Evolutionary conservation across 2,113 vertebrate species (phyloP).

Genomic region (Callopanchax toddi): DNA sequence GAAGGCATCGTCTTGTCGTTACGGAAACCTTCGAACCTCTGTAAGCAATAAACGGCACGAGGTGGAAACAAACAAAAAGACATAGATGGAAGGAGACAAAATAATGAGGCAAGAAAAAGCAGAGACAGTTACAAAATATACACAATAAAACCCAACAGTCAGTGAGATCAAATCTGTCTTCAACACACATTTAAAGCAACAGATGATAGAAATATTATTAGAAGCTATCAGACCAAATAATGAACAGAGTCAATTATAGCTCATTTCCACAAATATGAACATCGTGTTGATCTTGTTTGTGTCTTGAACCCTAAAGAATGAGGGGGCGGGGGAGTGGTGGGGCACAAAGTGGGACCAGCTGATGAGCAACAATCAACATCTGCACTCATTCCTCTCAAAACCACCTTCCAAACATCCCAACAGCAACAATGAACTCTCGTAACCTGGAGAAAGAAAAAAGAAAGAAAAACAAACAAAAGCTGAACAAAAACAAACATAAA

Average conservation of each 20-base stretch:
- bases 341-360: slow-evolving; percentile 51
- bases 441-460: slow-evolving; percentile 67
- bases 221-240: slow-evolving; percentile 11
- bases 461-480: slow-evolving; percentile 31
- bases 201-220: not conserved
- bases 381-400: slow-evolving; percentile 75
- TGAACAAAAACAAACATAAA: slow-evolving; percentile 31
- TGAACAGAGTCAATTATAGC: slow-evolving; percentile 36
- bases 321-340: slow-evolving; percentile 24
- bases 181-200: slow-evolving; percentile 7
- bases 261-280: slow-evolving; percentile 50
- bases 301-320: slow-evolving; percentile 36
- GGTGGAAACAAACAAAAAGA: not conserved
- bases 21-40: slow-evolving; percentile 95
- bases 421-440: slow-evolving; percentile 58
- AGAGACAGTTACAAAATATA: not conserved
- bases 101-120: slow-evolving; percentile 23
- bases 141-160: slow-evolving; percentile 11
- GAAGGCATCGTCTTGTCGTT: slow-evolving; percentile 93
- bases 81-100: slow-evolving; percentile 43
- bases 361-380: slow-evolving; percentile 60
- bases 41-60: slow-evolving; percentile 41
- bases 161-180: not conserved
- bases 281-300: slow-evolving; percentile 40
- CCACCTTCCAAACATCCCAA: slow-evolving; percentile 70